Base-by-base conservation (phyloP, 2,113 vertebrate genomes). In the Benitochromis conjunctus region DNA sequence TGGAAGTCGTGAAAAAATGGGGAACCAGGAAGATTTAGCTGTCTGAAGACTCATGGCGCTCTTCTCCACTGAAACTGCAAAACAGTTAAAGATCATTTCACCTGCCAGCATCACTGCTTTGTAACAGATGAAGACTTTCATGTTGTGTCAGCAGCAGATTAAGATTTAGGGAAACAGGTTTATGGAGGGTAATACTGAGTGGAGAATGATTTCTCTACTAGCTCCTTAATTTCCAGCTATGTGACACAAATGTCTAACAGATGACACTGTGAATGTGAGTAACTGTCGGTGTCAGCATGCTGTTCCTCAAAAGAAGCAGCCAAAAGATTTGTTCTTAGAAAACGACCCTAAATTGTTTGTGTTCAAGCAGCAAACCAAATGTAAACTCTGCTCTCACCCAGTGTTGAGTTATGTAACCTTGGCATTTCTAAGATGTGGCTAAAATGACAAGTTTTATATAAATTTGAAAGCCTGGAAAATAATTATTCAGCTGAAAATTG, bases 361-460 rank as follows among this genome's bases (percentile, higher is more conserved):
- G 18, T 53, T 2, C 26, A 76, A 53, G 24, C 10, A 76, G 26
- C 43, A 34, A 53, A 51, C 46, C 16, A 31, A 29, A 76, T 34
- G 8, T 31, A 53, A 4, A 76, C 16, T 51, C 46, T 31, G n/a
- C 6, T 34, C 43, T 34, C 26, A 34, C 46, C 8, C 71, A 36
- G 36, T 1, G 7, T 43, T 14, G 31, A 18, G 26, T 89, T 58
- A 54, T 7, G 18, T 84, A 82, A 85, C 14, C 46, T 66, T 24
- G 4, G 31, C 9, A 16, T 78, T 41, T 79, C 24, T 31, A 38
- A 62, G 57, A 19, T 80, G 78, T 88, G 86, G 88, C 56, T 64
- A 21, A 74, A 71, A 48, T 53, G 46, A 76, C 57, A 60, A n/a
- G 77, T 89, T 87, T 90, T 41, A 78, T 79, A 86, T 34, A 77